These are phyloP conservation scores for Sminthopsis crassicaudata DNA, from an alignment of 2,113 vertebrate species.

Conservation along the genomic window DNA sequence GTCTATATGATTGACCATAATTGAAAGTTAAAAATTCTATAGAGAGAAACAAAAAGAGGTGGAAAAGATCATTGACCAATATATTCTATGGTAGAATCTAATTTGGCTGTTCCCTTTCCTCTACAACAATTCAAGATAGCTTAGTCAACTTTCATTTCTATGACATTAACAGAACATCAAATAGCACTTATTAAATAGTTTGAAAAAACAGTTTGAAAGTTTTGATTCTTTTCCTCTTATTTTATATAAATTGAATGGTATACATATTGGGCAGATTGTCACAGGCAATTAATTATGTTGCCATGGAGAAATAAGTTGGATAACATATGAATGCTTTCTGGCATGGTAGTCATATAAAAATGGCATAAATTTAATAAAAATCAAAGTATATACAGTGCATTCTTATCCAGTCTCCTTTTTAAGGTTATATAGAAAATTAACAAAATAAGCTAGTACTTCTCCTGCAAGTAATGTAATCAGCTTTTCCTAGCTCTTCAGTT, in stretches of 20 bases:
- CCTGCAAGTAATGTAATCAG: not conserved
- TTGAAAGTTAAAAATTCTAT: slow-evolving; percentile 11
- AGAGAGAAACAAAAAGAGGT: not conserved
- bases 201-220: not conserved
- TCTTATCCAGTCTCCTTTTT: not conserved
- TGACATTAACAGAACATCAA: not conserved
- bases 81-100: slow-evolving; percentile 11
- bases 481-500: not conserved
- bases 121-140: not conserved
- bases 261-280: not conserved
- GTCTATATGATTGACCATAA: not conserved
- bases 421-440: not conserved
- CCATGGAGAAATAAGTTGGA: not conserved
- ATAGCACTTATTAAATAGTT: not conserved
- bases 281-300: not conserved
- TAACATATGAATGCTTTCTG: not conserved
- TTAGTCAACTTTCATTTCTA: not conserved
- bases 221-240: not conserved
- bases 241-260: not conserved
- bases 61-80: not conserved
- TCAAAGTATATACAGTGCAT: not conserved
- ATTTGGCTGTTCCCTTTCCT: not conserved
- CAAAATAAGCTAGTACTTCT: not conserved
- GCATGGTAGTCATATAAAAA: not conserved
- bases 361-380: not conserved